Base-by-base conservation (phyloP, 2,113 vertebrate species). In the Rhodinocichla rosea region DNA sequence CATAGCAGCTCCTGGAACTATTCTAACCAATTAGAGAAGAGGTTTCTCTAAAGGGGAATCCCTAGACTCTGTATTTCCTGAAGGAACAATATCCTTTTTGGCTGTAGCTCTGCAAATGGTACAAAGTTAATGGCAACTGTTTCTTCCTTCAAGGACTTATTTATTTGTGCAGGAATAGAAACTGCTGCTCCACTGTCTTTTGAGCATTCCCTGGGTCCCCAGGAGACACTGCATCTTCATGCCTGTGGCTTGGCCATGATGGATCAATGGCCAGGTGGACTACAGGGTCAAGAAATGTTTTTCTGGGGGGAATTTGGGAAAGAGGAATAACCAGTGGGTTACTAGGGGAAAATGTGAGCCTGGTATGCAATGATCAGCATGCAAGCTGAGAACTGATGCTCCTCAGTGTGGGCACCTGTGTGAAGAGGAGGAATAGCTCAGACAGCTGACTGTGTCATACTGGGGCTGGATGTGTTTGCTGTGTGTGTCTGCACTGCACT, bases 361-460 rank as follows among this genome's bases (percentile, higher is more conserved):
- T 23, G 20, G 65, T 49, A 52, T 67, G 18, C 18, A 37, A 13
- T 22, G 64, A 24, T 28, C 65, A 74, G 15, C 10, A 15, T 49
- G 33, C 7, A 37, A 60, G 8, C 7, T n/a, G n/a, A 22, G 12
- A 91, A 28, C 13, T 17, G 26, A 12, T 28, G 14, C 35, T 39
- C 8, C 2, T 19, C 37, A 37, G 8, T 7, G 24, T 52, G 45
- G 67, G 27, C 24, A 60, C 15, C 9, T 57, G 1, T 59, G 5
- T 81, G 42, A 83, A 65, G 19, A 62, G 53, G 15, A 44, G 28
- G 19, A 67, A 37, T 0, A 4, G n/a, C n/a, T 59, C 45, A 65
- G 27, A 53, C 28, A 85, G 37, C 21, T 2, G 11, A 3, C 6
- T 2, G 4, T 81, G 27, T 15, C 6, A 4, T 21, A 19, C 1